Conservation (phyloP, 1,140 invertebrate species). For the Drosophila pectinifera region DNA sequence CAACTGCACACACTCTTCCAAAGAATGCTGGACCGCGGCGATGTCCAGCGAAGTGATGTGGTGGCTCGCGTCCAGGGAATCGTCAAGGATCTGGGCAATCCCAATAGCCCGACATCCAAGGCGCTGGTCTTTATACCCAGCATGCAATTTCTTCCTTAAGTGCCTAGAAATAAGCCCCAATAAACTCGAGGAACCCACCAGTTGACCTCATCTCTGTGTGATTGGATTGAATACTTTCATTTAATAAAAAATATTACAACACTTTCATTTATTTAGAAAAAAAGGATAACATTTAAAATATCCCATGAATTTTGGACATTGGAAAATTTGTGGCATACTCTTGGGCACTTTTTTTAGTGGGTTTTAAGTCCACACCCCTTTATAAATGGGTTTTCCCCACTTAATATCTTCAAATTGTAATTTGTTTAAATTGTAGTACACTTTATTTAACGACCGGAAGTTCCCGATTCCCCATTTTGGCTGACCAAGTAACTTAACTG, state of each 20-base stretch:
- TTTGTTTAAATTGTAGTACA: not conserved
- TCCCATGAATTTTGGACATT: not conserved
- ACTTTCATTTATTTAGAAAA: not conserved
- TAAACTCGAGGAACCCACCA: slow-evolving; percentile 33
- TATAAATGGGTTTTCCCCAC: too few relatives aligned
- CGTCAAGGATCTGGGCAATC: slow-evolving; percentile 77
- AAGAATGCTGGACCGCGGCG: slow-evolving; percentile 76
- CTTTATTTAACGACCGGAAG: slow-evolving; percentile 6
- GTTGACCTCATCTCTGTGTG: slow-evolving; percentile 19
- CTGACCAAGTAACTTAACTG: slow-evolving; percentile 40
- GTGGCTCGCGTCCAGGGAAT: slow-evolving; percentile 77
- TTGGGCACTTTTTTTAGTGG: not conserved
- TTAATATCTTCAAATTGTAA: too few relatives aligned
- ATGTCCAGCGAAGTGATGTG: slow-evolving; percentile 80
- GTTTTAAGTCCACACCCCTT: not conserved
- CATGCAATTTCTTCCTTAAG: slow-evolving; percentile 79
- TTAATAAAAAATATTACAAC: not conserved
- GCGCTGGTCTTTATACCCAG: slow-evolving; percentile 73
- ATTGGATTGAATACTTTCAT: slow-evolving; percentile 8
- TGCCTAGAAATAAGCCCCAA: slow-evolving; percentile 23
- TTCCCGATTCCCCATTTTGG: slow-evolving; percentile 8
- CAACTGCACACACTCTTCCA: slow-evolving; percentile 76
- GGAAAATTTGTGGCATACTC: not conserved
- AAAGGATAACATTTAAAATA: not conserved
- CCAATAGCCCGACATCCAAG: slow-evolving; percentile 75